These are phyloP conservation scores for Helogale parvula DNA, from an alignment of 2,113 vertebrate genomes.

Conservation along the genomic window DNA sequence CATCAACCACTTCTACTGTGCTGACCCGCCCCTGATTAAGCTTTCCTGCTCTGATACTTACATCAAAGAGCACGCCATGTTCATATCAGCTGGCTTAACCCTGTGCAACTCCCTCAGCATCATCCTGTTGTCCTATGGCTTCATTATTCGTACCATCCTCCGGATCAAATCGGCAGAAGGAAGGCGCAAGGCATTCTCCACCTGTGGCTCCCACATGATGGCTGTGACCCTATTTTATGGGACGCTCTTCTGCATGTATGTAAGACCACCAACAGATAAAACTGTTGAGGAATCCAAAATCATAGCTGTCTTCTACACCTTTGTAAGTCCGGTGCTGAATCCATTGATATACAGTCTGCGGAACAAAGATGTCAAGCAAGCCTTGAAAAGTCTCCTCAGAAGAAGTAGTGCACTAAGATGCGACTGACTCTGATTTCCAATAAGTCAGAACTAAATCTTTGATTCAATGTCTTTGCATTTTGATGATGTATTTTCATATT, in stretches of 20 bases:
- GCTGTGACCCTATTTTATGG: constrained; percentile 68
- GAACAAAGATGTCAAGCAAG: constrained; percentile 70
- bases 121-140: constrained; percentile 65
- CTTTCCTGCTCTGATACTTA: constrained; percentile 68
- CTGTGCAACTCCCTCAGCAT: constrained; percentile 59
- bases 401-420: background rate
- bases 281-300: too few species aligned
- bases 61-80: constrained; percentile 64
- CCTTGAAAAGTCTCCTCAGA: constrained; percentile 32
- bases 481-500: background rate
- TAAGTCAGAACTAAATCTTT: background rate
- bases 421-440: background rate
- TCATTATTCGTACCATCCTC: constrained; percentile 50
- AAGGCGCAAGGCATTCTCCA: constrained; percentile 69
- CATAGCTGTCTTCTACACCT: constrained; percentile 70
- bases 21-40: constrained; percentile 63
- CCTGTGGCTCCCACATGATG: constrained; percentile 75
- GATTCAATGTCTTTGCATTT: background rate
- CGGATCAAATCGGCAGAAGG: constrained; percentile 57
- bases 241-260: constrained; percentile 66
- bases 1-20: constrained; percentile 78
- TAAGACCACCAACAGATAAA: too few species aligned
- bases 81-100: constrained; percentile 60
- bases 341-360: constrained; percentile 64
- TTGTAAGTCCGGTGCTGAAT: constrained; percentile 58